Conservation (phyloP, 1,140 invertebrate genomes). For the Heliconius nattereri region DNA sequence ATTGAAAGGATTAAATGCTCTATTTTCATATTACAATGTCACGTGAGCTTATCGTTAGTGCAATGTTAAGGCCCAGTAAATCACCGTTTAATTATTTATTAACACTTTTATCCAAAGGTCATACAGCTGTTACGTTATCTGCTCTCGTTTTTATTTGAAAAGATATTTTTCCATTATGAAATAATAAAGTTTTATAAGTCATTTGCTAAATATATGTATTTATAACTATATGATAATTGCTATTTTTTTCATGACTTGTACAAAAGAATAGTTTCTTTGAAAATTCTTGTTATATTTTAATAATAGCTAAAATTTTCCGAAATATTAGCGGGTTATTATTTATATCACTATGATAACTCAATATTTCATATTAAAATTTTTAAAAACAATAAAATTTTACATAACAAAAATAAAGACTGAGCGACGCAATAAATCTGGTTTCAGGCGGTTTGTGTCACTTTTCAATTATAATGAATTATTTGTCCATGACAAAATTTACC, state of each 20-base stretch:
- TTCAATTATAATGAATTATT: slow-evolving; percentile 30
- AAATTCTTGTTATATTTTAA: neutral
- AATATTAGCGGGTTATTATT: no score
- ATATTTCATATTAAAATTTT: no score
- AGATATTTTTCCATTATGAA: neutral
- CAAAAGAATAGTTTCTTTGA: no score
- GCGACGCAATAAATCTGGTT: slow-evolving; percentile 25
- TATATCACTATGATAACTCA: no score
- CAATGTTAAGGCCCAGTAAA: slow-evolving; percentile 6
- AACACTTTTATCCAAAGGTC: neutral
- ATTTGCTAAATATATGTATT: neutral
- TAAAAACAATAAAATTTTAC: neutral
- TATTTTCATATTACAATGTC: neutral
- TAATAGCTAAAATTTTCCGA: no score
- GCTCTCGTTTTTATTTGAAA: neutral
- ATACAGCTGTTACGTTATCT: neutral
- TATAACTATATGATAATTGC: no score
- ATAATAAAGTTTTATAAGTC: neutral
- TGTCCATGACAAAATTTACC: slow-evolving; percentile 27
- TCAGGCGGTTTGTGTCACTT: slow-evolving; percentile 16
- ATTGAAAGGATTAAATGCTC: neutral
- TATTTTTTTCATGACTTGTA: no score
- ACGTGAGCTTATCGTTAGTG: neutral
- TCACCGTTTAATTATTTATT: neutral
- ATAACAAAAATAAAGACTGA: slow-evolving; percentile 13